Base-by-base conservation (phyloP, 2,888 invertebrate species). In the Catocala nupta region DNA sequence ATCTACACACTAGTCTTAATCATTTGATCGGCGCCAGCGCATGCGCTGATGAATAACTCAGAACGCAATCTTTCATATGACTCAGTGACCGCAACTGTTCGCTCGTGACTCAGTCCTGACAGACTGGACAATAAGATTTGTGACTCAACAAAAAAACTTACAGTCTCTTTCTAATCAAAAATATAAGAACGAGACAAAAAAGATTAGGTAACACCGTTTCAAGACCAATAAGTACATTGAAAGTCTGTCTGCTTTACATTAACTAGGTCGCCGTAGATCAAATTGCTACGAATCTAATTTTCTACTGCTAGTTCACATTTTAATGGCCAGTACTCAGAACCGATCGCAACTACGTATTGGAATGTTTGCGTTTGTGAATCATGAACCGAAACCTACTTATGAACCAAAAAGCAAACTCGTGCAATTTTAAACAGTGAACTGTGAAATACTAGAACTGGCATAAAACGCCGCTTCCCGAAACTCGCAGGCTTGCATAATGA, bases 51-150 rank as follows among this genome's bases (percentile, higher is more conserved):
- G 82, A 83, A 83, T 82, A 82, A 81, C 77, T 77, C 65, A 70
- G 64, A 74, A 74, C 64, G 74, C 85, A 80, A 83, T 85, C 82
- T 81, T 77, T 83, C 82, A 84, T 78, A 81, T 90, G 90, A 90
- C 87, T 90, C 90, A 90, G 79, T 85, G 83, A 86, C 88, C 88
- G 80, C 86, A 79, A 74, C 75, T 81, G 74, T 75, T 84, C 36
- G 36, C 5, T 47, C 82, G 80, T 88, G 89, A 89, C 80, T 89
- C 88, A 87, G 25, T 25, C 25, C 78, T 78, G 36, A 72, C 71
- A 65, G 69, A 71, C 64, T 73, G 80, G 75, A 80, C 80, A 78
- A 70, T 63, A 65, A 42, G 59, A 71, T 58, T 63, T 71, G 71
- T 87, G 86, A 87, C 81, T 87, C 85, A 83, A 81, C 74, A 68